Percentiles rank a stretch among this genome's conserved stretches.
Conservation (phyloP, 1,140 invertebrate genomes). For the Apis florea region DNA sequence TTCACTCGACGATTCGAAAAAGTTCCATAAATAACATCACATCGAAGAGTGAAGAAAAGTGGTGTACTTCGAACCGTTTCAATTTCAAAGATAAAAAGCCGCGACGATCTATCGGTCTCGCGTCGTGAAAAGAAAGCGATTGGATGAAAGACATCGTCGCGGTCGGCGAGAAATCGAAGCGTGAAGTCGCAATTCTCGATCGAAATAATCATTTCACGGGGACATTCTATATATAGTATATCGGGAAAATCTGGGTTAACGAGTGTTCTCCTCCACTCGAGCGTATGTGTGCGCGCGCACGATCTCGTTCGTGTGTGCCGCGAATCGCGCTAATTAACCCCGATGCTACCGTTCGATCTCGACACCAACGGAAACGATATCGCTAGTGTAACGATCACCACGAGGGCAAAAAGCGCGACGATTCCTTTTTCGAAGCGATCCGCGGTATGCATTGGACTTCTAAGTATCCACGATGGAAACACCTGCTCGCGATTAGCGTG, state of each 20-base stretch:
- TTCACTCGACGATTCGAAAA: neutral
- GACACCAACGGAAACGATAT: slow-evolving; percentile 55
- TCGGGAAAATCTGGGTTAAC: slow-evolving; percentile 56
- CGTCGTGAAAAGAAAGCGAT: neutral
- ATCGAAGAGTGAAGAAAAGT: neutral
- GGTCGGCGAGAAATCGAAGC: slow-evolving; percentile 25
- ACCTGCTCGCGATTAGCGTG: slow-evolving; percentile 46
- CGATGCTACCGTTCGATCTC: slow-evolving; percentile 55
- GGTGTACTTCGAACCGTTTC: no score
- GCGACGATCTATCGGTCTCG: neutral
- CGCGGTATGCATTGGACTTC: slow-evolving; percentile 16
- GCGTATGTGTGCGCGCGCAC: neutral
- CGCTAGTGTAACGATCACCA: slow-evolving; percentile 50
- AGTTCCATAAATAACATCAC: neutral
- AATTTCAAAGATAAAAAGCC: neutral
- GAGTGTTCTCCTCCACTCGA: slow-evolving; percentile 11
- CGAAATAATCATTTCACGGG: slow-evolving; percentile 43
- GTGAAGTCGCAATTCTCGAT: slow-evolving; percentile 31
- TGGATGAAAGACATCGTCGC: slow-evolving; percentile 15
- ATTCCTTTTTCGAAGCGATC: slow-evolving; percentile 49
- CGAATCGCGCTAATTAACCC: slow-evolving; percentile 51
- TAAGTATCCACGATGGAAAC: slow-evolving; percentile 27
- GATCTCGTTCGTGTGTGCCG: neutral
- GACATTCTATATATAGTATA: slow-evolving; percentile 39
- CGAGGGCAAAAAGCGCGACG: slow-evolving; percentile 42